phyloP scores from a whole-genome alignment of 2,797 vertebrate genomes.

The Microctenopoma steveboyesi region DNA sequence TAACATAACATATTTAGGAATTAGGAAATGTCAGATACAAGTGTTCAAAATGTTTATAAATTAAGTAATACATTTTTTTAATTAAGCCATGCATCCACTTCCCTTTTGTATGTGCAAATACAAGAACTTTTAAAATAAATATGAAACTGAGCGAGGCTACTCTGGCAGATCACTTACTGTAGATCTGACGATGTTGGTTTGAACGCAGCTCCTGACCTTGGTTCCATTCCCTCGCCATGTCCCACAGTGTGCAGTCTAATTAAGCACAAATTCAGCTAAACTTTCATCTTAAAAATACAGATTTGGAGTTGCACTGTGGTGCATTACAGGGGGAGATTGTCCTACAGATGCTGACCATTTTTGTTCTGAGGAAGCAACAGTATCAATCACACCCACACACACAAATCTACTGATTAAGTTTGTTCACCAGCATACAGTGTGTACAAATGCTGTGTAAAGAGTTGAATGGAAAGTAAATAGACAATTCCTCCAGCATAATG shows the following conservation, averaged over 20 bases:
- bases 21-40: slow-evolving; percentile 18
- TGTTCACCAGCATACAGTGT: slow-evolving; percentile 1
- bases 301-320: background rate
- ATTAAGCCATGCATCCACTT: background rate
- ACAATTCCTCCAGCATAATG: background rate
- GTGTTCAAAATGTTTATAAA: background rate
- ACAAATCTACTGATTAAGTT: slow-evolving; percentile 3
- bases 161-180: background rate
- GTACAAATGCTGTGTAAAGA: background rate
- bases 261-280: slow-evolving; percentile 4
- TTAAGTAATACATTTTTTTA: background rate
- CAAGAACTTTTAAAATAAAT: slow-evolving; percentile 12
- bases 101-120: background rate
- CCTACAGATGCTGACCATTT: slow-evolving; percentile 50
- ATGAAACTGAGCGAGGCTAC: background rate
- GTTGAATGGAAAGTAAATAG: background rate
- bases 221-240: background rate
- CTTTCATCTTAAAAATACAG: background rate
- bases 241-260: slow-evolving; percentile 15
- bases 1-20: background rate
- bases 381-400: slow-evolving; percentile 4
- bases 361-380: slow-evolving; percentile 37
- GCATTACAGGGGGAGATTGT: slow-evolving; percentile 10
- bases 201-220: slow-evolving; percentile 21
- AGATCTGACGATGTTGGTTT: background rate